A percentile compares a stretch with the other conserved stretches of the same genome.
These are phyloP conservation scores for Malacoraja senta DNA, from an alignment of 2,797 vertebrate species.

Conservation along the genomic window DNA sequence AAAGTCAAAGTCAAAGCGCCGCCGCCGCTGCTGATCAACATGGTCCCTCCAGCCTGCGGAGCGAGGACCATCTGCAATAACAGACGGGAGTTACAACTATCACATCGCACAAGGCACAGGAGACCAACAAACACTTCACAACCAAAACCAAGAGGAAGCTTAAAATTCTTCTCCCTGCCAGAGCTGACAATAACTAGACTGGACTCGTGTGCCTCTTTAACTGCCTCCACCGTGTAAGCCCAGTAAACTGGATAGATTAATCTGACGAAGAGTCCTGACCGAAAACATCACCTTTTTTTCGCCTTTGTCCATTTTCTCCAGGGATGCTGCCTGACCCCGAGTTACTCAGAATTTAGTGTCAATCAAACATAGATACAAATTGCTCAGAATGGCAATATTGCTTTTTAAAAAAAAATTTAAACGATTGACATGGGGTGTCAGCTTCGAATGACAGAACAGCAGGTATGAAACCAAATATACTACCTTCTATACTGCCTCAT, in stretches of 20 bases:
- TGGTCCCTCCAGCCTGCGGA: constrained; percentile 87
- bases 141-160: not conserved
- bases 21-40: constrained; percentile 62
- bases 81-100: not conserved
- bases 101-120: not conserved
- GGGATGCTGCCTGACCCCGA: too few relatives aligned
- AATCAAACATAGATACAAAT: too few relatives aligned
- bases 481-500: not conserved
- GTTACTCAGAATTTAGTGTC: too few relatives aligned
- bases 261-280: too few relatives aligned
- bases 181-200: not conserved
- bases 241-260: not conserved
- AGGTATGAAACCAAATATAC: not conserved
- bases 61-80: constrained; percentile 69
- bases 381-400: too few relatives aligned
- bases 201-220: not conserved
- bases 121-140: not conserved
- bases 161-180: not conserved
- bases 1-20: constrained; percentile 82
- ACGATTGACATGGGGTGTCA: not conserved
- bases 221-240: not conserved
- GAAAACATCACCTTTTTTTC: too few relatives aligned
- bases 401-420: too few relatives aligned
- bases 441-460: not conserved
- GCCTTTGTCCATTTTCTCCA: too few relatives aligned